These are phyloP conservation scores for Chionis minor DNA, from an alignment of 2,113 vertebrate species.

Conservation along the genomic window DNA sequence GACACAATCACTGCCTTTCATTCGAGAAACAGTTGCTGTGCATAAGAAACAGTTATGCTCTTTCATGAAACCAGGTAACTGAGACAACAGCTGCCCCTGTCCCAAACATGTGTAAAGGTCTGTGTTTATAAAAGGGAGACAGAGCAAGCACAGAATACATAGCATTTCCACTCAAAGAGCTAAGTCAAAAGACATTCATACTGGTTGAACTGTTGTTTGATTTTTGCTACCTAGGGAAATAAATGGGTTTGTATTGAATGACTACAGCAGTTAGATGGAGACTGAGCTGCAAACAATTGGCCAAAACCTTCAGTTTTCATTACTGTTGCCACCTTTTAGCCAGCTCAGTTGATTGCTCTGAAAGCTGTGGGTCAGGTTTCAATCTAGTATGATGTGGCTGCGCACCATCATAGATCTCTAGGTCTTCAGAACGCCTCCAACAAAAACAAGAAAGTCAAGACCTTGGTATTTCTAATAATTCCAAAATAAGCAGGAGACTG, in stretches of 20 bases:
- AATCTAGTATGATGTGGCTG: neutral
- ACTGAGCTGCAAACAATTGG: neutral
- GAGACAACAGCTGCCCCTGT: neutral
- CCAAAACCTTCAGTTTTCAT: neutral
- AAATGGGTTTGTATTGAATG: neutral
- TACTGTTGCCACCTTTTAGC: neutral
- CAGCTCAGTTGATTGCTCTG: neutral
- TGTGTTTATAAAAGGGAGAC: neutral
- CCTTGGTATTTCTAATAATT: neutral
- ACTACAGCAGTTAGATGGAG: neutral
- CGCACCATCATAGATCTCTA: neutral
- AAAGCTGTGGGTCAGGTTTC: neutral
- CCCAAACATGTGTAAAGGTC: neutral
- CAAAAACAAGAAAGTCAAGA: neutral
- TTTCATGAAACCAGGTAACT: neutral
- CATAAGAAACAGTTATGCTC: neutral
- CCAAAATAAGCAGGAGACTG: neutral
- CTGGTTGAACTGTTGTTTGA: neutral
- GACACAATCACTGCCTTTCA: neutral
- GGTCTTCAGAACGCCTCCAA: neutral
- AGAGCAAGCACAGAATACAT: neutral
- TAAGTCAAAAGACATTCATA: neutral
- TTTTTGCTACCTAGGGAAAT: slow-evolving; percentile 8
- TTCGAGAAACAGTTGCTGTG: neutral
- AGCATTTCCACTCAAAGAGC: neutral